phyloP scores from a whole-genome alignment of 2,888 invertebrate genomes.

The Drosophila paranaensis region DNA sequence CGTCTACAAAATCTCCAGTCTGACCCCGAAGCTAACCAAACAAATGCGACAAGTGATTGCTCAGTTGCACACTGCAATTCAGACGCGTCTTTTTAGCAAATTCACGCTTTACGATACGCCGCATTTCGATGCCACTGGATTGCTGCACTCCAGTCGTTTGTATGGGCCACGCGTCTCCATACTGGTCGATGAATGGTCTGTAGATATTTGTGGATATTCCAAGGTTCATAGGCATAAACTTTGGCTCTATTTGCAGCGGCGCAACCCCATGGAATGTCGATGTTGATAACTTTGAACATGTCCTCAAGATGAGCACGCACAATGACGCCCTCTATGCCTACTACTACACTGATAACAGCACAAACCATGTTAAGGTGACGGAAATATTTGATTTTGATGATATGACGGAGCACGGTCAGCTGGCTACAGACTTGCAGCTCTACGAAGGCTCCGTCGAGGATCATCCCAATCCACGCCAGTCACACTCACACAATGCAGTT shows the following conservation, averaged over 20 bases:
- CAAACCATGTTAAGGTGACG: slow-evolving; percentile 94
- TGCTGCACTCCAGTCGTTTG: slow-evolving; percentile 81
- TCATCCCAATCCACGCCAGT: slow-evolving; percentile 83
- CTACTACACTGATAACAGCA: slow-evolving; percentile 93
- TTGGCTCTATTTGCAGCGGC: slow-evolving; percentile 64
- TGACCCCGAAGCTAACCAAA: slow-evolving; percentile 83
- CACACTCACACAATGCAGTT: slow-evolving; percentile 80
- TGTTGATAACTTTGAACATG: slow-evolving; percentile 89
- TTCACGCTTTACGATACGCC: slow-evolving; percentile 83
- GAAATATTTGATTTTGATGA: slow-evolving; percentile 91
- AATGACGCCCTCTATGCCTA: slow-evolving; percentile 95
- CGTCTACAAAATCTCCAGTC: slow-evolving; percentile 85
- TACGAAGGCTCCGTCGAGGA: slow-evolving; percentile 83
- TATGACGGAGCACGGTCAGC: slow-evolving; percentile 91
- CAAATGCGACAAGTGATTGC: slow-evolving; percentile 86
- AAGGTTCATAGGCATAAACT: slow-evolving; percentile 1
- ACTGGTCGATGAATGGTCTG: slow-evolving; percentile 83
- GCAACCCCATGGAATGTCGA: slow-evolving; percentile 83
- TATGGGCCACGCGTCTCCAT: slow-evolving; percentile 83
- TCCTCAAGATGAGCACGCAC: slow-evolving; percentile 91
- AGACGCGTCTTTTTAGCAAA: slow-evolving; percentile 81
- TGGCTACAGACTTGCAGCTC: slow-evolving; percentile 85
- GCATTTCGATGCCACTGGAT: slow-evolving; percentile 83
- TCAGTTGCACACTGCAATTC: slow-evolving; percentile 85
- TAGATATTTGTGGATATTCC: slow-evolving; percentile 5